Evolutionary conservation across 2,797 vertebrate species (phyloP).

Genomic region (Ctenopoma multispine): DNA sequence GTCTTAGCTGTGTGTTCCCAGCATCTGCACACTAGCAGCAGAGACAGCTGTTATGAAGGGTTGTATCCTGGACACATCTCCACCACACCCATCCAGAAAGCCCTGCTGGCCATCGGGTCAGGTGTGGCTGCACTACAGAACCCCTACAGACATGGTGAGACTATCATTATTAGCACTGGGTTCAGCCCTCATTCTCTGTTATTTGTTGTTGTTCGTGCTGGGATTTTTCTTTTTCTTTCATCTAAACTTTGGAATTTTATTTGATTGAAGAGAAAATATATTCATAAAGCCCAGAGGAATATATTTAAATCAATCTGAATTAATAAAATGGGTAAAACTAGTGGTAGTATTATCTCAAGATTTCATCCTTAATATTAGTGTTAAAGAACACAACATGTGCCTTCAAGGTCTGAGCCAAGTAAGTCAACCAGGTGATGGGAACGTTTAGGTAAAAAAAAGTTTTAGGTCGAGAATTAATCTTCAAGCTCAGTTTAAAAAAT

Average conservation of each 20-base stretch:
- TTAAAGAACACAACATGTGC: too few species aligned
- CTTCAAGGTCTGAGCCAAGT: not conserved
- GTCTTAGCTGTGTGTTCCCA: conserved; percentile 46
- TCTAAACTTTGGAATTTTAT: not conserved
- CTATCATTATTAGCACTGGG: not conserved
- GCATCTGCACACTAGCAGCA: conserved; percentile 46
- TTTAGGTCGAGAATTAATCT: not conserved
- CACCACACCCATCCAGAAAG: conserved; percentile 89
- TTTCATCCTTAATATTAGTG: not conserved
- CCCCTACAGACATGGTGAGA: conserved; percentile 96
- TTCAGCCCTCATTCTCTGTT: not conserved
- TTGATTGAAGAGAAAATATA: not conserved
- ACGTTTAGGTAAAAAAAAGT: not conserved
- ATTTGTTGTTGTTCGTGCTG: not conserved
- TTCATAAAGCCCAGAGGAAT: not conserved
- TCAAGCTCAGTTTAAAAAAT: too few species aligned
- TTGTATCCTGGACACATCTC: conserved; percentile 92
- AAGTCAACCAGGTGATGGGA: not conserved
- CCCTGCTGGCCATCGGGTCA: conserved; percentile 89
- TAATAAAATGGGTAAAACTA: not conserved
- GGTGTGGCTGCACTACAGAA: conserved; percentile 88
- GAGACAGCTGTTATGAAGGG: conserved; percentile 39
- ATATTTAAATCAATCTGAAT: not conserved
- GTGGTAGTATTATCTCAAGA: too few species aligned
- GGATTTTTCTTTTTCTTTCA: too few species aligned